phyloP scores from a whole-genome alignment of 2,888 invertebrate species.

The Trissoscelio sp. region DNA sequence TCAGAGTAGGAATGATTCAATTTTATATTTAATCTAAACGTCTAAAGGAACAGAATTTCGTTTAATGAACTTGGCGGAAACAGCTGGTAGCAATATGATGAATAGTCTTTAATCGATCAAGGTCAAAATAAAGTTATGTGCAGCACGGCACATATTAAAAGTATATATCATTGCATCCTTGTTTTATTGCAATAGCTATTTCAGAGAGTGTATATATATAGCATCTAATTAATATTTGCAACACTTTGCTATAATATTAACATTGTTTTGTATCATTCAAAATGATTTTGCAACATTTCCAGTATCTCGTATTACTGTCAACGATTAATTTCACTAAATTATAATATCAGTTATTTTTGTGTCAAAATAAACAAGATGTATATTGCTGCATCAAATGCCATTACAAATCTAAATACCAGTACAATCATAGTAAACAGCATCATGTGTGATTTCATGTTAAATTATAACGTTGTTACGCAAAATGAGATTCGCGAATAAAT shows the following conservation, averaged over 20 bases:
- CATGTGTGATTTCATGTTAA: background rate
- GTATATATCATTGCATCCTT: slow-evolving; percentile 24
- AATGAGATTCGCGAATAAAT: slow-evolving; percentile 1
- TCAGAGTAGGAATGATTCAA: slow-evolving; percentile 55
- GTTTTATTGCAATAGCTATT: background rate
- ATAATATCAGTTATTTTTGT: slow-evolving; percentile 18
- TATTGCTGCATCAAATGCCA: slow-evolving; percentile 5
- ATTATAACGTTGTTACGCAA: background rate
- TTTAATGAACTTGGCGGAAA: slow-evolving; percentile 61
- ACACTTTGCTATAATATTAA: background rate
- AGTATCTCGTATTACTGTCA: slow-evolving; percentile 12
- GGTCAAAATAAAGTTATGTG: slow-evolving; percentile 54
- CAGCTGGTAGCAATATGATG: slow-evolving; percentile 58
- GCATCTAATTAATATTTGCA: slow-evolving; percentile 9
- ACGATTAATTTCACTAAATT: slow-evolving; percentile 14
- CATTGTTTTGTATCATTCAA: background rate
- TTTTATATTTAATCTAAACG: slow-evolving; percentile 60
- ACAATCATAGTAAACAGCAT: background rate
- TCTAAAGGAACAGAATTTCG: slow-evolving; percentile 52
- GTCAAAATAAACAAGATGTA: slow-evolving; percentile 22
- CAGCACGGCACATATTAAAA: slow-evolving; percentile 42
- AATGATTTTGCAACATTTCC: slow-evolving; percentile 8
- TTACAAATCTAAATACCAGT: background rate
- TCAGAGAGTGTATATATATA: background rate
- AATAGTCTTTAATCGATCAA: slow-evolving; percentile 58